Base-by-base conservation (phyloP, 2,113 vertebrate species). In the Gobius niger region DNA sequence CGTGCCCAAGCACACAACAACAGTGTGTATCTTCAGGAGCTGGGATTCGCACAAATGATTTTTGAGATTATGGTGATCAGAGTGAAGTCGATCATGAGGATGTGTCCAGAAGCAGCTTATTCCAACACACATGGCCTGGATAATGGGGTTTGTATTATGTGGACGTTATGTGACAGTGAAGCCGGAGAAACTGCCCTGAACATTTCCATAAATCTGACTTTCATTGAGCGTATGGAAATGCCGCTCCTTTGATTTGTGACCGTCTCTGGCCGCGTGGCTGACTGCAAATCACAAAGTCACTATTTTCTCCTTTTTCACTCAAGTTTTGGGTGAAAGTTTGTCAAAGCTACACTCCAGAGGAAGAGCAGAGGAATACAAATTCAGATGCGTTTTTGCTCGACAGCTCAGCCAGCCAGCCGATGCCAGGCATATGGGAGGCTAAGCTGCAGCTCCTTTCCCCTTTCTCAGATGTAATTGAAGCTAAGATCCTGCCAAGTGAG, bases 391-490 rank as follows among this genome's bases (percentile, higher is more conserved):
- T 53, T 44, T 40, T 15, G 8, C 53, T 44, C 7, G 6, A 6
- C 53, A 42, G 34, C 9, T 54, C 49, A 9, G 14, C 7, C 18
- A 73, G 56, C 5, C 12, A 40, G 15, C 49, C 13, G 49, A 0
- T 9, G 14, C 18, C 34, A n/a, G 44, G 34, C 56, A 44, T 6
- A 12, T 44, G 15, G 41, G 49, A 66, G 42, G 44, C 16, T 8
- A 3, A 10, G 40, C 53, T 52, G 64, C 50, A 11, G 44, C 44
- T 63, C 42, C 16, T 44, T 63, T 47, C 51, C 4, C 10, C 44
- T 16, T 50, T 72, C 57, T 54, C 44, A 34, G 46, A 57, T 54
- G 41, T 16, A 63, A 24, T 51, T 65, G 9, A 46, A 34, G 46
- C 41, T 52, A 14, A 63, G 42, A 67, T 65, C 56, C 54, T 52